phyloP scores from a whole-genome alignment of 2,888 invertebrate genomes.

The Drosophila acutilabella region DNA sequence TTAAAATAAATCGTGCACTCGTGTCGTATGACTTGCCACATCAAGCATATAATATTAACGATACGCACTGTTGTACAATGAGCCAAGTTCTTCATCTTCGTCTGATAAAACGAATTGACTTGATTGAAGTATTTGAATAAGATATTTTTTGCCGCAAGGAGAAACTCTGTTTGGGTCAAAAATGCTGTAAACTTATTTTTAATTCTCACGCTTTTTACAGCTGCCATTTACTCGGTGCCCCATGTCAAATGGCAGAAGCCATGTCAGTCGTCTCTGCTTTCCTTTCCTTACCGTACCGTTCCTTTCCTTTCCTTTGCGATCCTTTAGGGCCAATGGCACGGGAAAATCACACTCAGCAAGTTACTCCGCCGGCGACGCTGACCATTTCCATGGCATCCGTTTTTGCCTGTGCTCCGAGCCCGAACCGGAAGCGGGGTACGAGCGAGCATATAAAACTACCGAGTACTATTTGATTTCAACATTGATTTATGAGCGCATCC shows the following conservation, averaged over 20 bases:
- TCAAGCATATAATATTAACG: slow-evolving; percentile 27
- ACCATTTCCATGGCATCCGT: slow-evolving; percentile 73
- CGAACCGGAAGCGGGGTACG: slow-evolving; percentile 12
- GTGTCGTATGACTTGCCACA: slow-evolving; percentile 9
- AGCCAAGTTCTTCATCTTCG: neutral
- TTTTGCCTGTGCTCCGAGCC: slow-evolving; percentile 34
- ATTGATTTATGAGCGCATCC: slow-evolving; percentile 81
- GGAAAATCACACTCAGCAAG: slow-evolving; percentile 36
- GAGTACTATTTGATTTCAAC: slow-evolving; percentile 78
- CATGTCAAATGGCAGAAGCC: slow-evolving; percentile 60
- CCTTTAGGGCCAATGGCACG: neutral
- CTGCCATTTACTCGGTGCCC: slow-evolving; percentile 61
- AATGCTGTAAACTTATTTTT: slow-evolving; percentile 70
- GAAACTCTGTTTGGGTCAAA: slow-evolving; percentile 26
- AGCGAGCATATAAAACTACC: slow-evolving; percentile 59
- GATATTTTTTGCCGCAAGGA: slow-evolving; percentile 12
- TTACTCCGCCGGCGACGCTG: slow-evolving; percentile 52
- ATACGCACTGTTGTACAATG: slow-evolving; percentile 11
- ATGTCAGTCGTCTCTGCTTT: slow-evolving; percentile 6
- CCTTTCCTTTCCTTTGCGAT: neutral
- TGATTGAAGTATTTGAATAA: slow-evolving; percentile 25
- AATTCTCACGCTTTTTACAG: slow-evolving; percentile 69
- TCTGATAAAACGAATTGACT: slow-evolving; percentile 23
- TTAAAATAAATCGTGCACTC: neutral
- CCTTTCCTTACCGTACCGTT: neutral